A percentile compares a stretch with the other conserved stretches of the same genome.
Conservation (phyloP, 2,113 vertebrate genomes). For the Syngnathus scovelli region DNA sequence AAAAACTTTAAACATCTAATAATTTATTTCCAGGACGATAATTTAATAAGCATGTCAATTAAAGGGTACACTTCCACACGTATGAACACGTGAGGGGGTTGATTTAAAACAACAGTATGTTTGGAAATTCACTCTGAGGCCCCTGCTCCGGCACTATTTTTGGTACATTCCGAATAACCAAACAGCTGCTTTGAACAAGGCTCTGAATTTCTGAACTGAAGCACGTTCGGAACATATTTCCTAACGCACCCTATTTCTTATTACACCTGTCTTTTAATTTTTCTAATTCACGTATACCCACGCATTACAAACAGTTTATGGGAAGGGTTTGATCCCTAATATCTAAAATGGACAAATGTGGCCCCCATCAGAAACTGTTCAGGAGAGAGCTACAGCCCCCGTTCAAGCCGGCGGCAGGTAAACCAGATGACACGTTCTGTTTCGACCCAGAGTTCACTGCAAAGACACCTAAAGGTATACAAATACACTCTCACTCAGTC, state of each 20-base stretch:
- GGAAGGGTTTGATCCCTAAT: slow-evolving; percentile 15
- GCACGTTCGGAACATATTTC: too few species aligned
- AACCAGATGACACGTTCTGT: slow-evolving; percentile 96
- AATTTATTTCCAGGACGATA: too few species aligned
- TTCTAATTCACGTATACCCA: slow-evolving; percentile 22
- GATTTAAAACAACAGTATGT: too few species aligned
- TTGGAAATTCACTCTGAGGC: too few species aligned
- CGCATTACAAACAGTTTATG: slow-evolving; percentile 18
- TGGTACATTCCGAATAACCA: too few species aligned
- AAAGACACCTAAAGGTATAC: slow-evolving; percentile 94
- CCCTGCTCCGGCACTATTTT: too few species aligned
- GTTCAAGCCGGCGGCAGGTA: slow-evolving; percentile 93
- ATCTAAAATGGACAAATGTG: slow-evolving; percentile 9
- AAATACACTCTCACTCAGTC: slow-evolving; percentile 10
- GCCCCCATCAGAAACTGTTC: slow-evolving; percentile 80
- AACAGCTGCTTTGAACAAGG: too few species aligned
- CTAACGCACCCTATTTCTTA: not conserved
- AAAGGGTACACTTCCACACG: too few species aligned
- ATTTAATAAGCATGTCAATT: too few species aligned
- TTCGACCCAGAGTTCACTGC: slow-evolving; percentile 98
- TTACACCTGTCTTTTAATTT: not conserved
- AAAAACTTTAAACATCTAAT: too few species aligned
- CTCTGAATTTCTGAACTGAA: too few species aligned
- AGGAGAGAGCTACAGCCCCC: slow-evolving; percentile 92
- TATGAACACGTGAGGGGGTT: too few species aligned